Percentiles rank a stretch among this genome's conserved stretches.
phyloP scores from a whole-genome alignment of 2,797 vertebrate genomes.

The Momotus momota region DNA sequence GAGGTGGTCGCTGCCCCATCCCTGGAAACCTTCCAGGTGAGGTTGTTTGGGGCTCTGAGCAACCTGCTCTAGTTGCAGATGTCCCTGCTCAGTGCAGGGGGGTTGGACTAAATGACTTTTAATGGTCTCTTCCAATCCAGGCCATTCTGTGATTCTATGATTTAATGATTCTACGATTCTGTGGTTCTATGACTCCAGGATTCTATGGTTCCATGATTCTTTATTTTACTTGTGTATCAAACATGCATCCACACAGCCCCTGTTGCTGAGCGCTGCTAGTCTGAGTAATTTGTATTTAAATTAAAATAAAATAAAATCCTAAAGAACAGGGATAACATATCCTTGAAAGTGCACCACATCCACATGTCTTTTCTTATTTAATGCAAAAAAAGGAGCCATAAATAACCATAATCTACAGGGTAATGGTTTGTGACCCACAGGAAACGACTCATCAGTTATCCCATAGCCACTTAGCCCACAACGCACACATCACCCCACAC shows the following conservation, averaged over 20 bases:
- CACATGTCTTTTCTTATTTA: neutral
- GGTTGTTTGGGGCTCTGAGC: neutral
- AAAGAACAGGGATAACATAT: neutral
- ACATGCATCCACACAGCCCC: accelerated
- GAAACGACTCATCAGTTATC: neutral
- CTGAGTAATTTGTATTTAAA: neutral
- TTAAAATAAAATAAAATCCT: neutral
- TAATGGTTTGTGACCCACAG: neutral
- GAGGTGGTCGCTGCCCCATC: neutral
- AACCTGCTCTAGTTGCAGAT: neutral
- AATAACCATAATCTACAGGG: neutral
- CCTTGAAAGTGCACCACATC: neutral
- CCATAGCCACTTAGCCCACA: neutral
- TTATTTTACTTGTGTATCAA: neutral
- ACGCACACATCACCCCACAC: neutral
- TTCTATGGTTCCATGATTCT: neutral
- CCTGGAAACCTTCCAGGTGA: neutral
- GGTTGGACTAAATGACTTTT: neutral
- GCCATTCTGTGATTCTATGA: neutral
- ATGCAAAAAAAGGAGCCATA: neutral
- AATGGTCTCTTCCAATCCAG: neutral
- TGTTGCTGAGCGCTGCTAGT: neutral
- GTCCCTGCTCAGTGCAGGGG: neutral
- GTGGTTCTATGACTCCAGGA: too few species aligned
- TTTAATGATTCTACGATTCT: too few species aligned